Conservation (phyloP, 2,888 invertebrate species). For the Platerodrilus igneus region DNA sequence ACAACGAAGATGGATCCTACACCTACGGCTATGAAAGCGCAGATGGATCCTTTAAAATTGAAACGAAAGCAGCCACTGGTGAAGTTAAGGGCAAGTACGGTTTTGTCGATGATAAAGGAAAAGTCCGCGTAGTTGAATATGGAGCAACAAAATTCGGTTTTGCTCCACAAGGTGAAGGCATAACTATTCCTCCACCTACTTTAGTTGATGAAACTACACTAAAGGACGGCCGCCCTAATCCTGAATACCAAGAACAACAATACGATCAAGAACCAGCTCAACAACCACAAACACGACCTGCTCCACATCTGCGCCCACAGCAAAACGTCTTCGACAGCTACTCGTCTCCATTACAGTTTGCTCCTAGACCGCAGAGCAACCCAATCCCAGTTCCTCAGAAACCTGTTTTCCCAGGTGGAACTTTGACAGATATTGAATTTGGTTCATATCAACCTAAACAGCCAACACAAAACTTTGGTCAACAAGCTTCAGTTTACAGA, state of each 20-base stretch:
- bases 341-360: slow-evolving; percentile 26
- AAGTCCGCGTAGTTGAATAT: slow-evolving; percentile 80
- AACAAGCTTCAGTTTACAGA: no score
- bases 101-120: slow-evolving; percentile 77
- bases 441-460: slow-evolving; percentile 31
- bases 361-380: slow-evolving; percentile 21
- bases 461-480: slow-evolving; percentile 32
- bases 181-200: slow-evolving; percentile 68
- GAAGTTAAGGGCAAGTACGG: slow-evolving; percentile 90
- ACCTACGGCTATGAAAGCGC: slow-evolving; percentile 86
- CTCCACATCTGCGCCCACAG: slow-evolving; percentile 30
- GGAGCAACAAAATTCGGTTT: slow-evolving; percentile 85
- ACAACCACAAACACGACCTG: slow-evolving; percentile 31
- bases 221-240: slow-evolving; percentile 42
- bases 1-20: slow-evolving; percentile 86
- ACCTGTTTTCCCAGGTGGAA: slow-evolving; percentile 38
- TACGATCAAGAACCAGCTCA: slow-evolving; percentile 32
- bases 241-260: slow-evolving; percentile 46
- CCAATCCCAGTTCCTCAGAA: slow-evolving; percentile 19
- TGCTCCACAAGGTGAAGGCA: slow-evolving; percentile 81
- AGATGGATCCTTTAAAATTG: slow-evolving; percentile 86
- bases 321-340: slow-evolving; percentile 28
- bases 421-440: slow-evolving; percentile 38
- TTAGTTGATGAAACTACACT: slow-evolving; percentile 56
- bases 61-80: slow-evolving; percentile 74